Base-by-base conservation (phyloP, 2,113 vertebrate species). In the Parus major region DNA sequence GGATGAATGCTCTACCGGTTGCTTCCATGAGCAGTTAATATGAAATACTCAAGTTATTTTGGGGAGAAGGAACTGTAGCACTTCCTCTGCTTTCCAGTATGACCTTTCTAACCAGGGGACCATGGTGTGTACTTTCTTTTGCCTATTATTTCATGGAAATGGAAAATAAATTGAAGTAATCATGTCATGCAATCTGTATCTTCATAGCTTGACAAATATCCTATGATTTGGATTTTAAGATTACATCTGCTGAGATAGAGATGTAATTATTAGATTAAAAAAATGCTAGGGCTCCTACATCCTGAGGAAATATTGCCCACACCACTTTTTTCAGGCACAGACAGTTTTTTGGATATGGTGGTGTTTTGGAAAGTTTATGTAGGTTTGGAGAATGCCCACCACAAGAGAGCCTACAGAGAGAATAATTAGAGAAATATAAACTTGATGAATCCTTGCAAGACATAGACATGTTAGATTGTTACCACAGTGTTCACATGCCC, bases 161-260 rank as follows among this genome's bases (percentile, higher is more conserved):
- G 31, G 39, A 42, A 82, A 86, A 80, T 25, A 81, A 71, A 47
- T 56, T 36, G 53, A 80, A 69, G 24, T 22, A 57, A 64, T 72
- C 1, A 9, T 44, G 23, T 47, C 5, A 16, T 25, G 14, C 55
- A 52, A 63, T 39, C 7, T 53, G 0, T 19, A 18, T n/a, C 12
- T 56, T 90, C 33, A 33, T 52, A 52, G 12, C 36, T 33, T 52
- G 53, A 65, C n/a, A 68, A 88, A 55, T 60, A 22, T 31, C 5
- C 5, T 44, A 7, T 60, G 18, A 59, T 49, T 60, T 80, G 29
- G 27, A 44, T 33, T 79, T 27, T 29, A 16, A 52, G 8, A 14
- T 41, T 35, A 8, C 22, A 41, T 23, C n/a, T 61, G 33, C 25
- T 46, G 82, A 92, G 41, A 20, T 1, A 65, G 16, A 52, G 25